A percentile compares a stretch with the other conserved stretches of the same genome.
Conservation (phyloP, 2,113 vertebrate species). For the Pollachius pollachius region DNA sequence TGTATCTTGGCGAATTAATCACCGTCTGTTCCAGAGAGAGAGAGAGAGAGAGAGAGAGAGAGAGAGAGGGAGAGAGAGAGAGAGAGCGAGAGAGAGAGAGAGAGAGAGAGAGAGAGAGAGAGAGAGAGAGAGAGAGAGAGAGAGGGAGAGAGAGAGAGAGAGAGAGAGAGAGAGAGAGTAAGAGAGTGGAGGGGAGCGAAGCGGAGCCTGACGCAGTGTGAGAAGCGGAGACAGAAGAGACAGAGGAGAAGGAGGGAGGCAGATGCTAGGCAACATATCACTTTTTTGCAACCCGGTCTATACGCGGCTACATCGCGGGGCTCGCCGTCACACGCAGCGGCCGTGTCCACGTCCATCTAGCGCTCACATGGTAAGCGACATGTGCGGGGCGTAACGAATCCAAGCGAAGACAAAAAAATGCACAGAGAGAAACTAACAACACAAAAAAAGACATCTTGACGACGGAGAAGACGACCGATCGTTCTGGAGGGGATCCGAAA, state of each 20-base stretch:
- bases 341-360: background rate
- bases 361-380: background rate
- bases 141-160: background rate
- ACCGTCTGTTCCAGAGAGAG: constrained; percentile 46
- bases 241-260: constrained; percentile 31
- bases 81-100: constrained; percentile 25
- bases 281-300: constrained; percentile 35
- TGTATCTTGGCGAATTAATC: constrained; percentile 58
- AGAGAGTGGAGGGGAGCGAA: constrained; percentile 6
- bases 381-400: no score
- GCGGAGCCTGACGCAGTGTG: constrained; percentile 70
- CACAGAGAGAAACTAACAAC: no score
- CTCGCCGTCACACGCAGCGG: background rate
- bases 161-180: background rate
- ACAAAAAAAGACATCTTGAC: no score
- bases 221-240: constrained; percentile 46
- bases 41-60: constrained; percentile 5
- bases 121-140: constrained; percentile 20
- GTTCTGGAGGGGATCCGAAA: background rate
- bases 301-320: background rate
- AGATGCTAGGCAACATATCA: constrained; percentile 49
- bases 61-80: constrained; percentile 9
- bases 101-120: constrained; percentile 18
- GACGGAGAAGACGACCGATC: no score
- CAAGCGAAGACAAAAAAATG: no score